Conservation (phyloP, 2,797 vertebrate species). For the Eulemur rubriventer region DNA sequence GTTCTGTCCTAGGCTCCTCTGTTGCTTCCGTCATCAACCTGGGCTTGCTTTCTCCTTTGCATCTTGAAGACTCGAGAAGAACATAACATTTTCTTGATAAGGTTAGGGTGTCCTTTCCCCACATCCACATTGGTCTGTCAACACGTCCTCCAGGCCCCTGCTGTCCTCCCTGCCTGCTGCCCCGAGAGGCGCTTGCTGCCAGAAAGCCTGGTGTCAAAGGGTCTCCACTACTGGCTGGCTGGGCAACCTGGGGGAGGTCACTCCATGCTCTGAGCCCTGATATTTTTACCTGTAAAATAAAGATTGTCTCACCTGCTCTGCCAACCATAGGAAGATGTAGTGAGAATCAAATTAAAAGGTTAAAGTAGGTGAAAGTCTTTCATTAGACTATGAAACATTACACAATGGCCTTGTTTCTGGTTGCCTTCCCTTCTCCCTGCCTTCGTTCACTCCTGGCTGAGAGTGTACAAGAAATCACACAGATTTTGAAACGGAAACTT, state of each 20-base stretch:
- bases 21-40: neutral
- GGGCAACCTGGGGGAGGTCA: neutral
- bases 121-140: neutral
- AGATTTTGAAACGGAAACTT: neutral
- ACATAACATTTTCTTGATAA: neutral
- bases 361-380: neutral
- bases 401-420: neutral
- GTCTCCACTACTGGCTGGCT: neutral
- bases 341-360: neutral
- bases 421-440: neutral
- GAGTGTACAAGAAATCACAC: neutral
- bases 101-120: neutral
- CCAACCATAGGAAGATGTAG: neutral
- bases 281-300: constrained; percentile 3
- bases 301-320: neutral
- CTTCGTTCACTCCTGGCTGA: neutral
- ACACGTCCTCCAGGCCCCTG: neutral
- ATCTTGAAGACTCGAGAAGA: neutral
- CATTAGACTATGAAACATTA: neutral
- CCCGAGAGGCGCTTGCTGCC: neutral
- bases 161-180: neutral
- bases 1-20: neutral
- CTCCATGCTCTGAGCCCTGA: neutral
- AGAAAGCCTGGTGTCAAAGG: neutral
- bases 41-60: neutral